Conservation (phyloP, 2,888 invertebrate genomes). For the Melieria picta region DNA sequence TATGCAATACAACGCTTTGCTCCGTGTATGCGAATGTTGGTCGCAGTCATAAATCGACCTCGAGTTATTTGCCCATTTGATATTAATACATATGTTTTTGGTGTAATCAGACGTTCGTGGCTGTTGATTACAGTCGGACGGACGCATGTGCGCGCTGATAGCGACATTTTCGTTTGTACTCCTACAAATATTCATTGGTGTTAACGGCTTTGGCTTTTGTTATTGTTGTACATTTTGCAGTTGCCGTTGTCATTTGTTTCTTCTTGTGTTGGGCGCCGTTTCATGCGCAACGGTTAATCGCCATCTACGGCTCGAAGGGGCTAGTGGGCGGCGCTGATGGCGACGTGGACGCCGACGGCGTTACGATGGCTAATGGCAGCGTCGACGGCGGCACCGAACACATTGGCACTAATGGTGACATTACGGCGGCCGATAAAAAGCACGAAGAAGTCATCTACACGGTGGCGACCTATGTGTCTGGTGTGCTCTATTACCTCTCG, state of each 20-base stretch:
- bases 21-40: no score
- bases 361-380: not conserved
- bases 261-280: constrained; percentile 94
- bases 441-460: constrained; percentile 59
- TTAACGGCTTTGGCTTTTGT: no score
- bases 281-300: constrained; percentile 89
- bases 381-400: not conserved
- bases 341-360: not conserved
- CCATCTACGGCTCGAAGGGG: constrained; percentile 66
- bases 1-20: no score
- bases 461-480: constrained; percentile 77
- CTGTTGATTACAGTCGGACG: no score
- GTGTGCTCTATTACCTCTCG: constrained; percentile 90
- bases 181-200: no score
- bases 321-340: constrained; percentile 28
- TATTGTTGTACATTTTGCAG: constrained; percentile 65
- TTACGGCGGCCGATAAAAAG: constrained; percentile 18
- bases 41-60: no score
- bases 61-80: no score
- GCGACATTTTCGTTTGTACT: no score
- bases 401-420: not conserved
- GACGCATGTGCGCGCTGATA: no score
- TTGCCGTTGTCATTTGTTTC: constrained; percentile 90
- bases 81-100: no score
- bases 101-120: no score